These are phyloP conservation scores for Dendrophyllia cribrosa DNA, from an alignment of 64 coral and sea anemone species.

Conservation along the genomic window DNA sequence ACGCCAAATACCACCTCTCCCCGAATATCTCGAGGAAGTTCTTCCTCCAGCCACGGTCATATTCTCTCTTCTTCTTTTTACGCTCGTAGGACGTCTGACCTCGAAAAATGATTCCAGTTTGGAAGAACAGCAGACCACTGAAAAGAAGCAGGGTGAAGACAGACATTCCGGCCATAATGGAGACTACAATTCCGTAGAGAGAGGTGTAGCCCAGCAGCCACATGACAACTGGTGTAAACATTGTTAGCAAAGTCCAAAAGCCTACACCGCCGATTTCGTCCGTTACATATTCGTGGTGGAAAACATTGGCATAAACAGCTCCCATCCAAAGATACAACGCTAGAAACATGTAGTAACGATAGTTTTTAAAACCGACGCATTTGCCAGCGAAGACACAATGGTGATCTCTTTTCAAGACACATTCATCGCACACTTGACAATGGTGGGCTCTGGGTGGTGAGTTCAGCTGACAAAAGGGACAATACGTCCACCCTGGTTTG, in stretches of 20 bases:
- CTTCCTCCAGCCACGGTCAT: constrained; percentile 83
- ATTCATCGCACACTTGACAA: constrained; percentile 91
- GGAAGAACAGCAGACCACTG: constrained; percentile 85
- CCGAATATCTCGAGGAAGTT: constrained; percentile 89
- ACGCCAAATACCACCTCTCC: constrained; percentile 79
- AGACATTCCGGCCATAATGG: constrained; percentile 79
- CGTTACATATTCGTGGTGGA: constrained; percentile 86
- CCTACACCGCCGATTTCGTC: constrained; percentile 76
- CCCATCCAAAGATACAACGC: constrained; percentile 92
- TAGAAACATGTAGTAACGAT: constrained; percentile 94
- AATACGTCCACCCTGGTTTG: constrained; percentile 96
- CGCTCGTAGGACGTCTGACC: constrained; percentile 95
- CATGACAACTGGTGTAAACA: constrained; percentile 79
- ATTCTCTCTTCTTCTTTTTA: constrained; percentile 77
- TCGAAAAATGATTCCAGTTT: constrained; percentile 80
- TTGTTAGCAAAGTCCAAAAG: constrained; percentile 76
- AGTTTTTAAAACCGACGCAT: constrained; percentile 92
- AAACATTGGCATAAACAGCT: constrained; percentile 92
- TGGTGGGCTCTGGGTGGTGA: constrained; percentile 87
- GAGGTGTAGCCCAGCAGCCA: constrained; percentile 84
- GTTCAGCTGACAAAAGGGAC: constrained; percentile 95
- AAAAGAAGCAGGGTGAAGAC: constrained; percentile 85
- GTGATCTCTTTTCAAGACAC: constrained; percentile 92
- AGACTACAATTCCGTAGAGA: constrained; percentile 82
- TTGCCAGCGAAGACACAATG: constrained; percentile 96